Percentiles rank a stretch among this genome's conserved stretches.
phyloP scores from a whole-genome alignment of 2,113 vertebrate genomes.

The Atrichornis clamosus region DNA sequence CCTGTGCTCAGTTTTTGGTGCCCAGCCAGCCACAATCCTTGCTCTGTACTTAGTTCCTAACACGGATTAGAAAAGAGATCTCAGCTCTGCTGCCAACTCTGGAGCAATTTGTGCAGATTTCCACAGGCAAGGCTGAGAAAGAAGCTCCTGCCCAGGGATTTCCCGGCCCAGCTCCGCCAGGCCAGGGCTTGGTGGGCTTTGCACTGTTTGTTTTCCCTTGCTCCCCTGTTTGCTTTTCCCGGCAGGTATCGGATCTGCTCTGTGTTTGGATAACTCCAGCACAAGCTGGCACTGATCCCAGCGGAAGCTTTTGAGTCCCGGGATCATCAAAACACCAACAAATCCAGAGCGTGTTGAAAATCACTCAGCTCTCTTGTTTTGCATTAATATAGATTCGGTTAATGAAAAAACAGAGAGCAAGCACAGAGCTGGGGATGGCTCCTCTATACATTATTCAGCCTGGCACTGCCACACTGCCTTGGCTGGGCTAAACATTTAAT shows the following conservation, averaged over 20 bases:
- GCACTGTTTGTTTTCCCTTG: background rate
- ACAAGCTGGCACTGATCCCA: constrained; percentile 3
- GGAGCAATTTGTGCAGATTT: background rate
- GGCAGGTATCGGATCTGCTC: background rate
- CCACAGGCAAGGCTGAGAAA: background rate
- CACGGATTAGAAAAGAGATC: background rate
- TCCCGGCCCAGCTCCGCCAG: background rate
- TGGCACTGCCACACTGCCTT: constrained; percentile 29
- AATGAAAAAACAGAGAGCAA: background rate
- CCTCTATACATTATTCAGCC: constrained; percentile 46
- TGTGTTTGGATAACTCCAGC: background rate
- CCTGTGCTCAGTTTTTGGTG: background rate
- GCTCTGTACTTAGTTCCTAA: background rate
- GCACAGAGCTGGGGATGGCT: background rate
- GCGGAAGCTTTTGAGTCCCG: background rate
- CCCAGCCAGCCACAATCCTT: background rate
- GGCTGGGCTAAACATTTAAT: constrained; percentile 58
- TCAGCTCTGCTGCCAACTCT: background rate
- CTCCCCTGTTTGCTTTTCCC: background rate
- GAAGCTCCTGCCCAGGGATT: background rate
- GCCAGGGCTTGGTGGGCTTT: background rate
- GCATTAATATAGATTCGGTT: background rate
- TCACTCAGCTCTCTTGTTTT: background rate
- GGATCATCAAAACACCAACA: background rate
- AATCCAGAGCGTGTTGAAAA: background rate